These are phyloP conservation scores for Phrynocephalus forsythii DNA, from an alignment of 2,797 vertebrate species.

Conservation along the genomic window DNA sequence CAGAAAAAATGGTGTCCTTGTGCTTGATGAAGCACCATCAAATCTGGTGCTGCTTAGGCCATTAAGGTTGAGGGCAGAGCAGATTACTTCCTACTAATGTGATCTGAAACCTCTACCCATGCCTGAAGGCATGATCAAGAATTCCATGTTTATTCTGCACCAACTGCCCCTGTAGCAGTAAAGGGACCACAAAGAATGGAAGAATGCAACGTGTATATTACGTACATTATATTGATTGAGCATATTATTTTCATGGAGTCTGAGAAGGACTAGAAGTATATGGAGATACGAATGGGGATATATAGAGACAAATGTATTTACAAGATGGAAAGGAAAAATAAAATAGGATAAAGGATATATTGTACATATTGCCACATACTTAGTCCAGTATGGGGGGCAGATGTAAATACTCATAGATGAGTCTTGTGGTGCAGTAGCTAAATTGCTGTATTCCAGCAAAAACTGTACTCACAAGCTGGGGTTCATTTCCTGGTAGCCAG, in stretches of 20 bases:
- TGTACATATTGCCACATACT: neutral
- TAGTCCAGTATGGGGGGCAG: conserved; percentile 30
- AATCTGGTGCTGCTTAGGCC: too few species aligned
- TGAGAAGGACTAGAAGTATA: neutral
- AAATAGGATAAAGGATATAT: too few species aligned
- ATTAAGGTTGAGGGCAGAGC: too few species aligned
- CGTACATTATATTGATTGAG: conserved; percentile 33
- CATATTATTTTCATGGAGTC: conserved; percentile 23
- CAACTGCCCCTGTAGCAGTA: neutral
- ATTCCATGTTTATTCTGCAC: neutral
- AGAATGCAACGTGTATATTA: conserved; percentile 7
- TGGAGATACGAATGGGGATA: neutral
- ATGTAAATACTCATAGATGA: conserved; percentile 30
- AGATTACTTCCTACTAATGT: too few species aligned
- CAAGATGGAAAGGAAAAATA: neutral
- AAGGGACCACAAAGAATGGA: neutral
- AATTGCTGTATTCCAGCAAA: too few species aligned
- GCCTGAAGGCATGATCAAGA: too few species aligned
- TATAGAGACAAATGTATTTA: neutral
- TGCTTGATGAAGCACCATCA: too few species aligned
- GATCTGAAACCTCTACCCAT: too few species aligned
- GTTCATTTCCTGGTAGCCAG: too few species aligned
- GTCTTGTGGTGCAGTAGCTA: too few species aligned
- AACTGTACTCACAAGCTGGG: too few species aligned
- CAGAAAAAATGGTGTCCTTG: too few species aligned